A percentile compares a stretch with the other conserved stretches of the same genome.
These are phyloP conservation scores for Alethe castanea DNA, from an alignment of 2,113 vertebrate genomes.

Conservation along the genomic window DNA sequence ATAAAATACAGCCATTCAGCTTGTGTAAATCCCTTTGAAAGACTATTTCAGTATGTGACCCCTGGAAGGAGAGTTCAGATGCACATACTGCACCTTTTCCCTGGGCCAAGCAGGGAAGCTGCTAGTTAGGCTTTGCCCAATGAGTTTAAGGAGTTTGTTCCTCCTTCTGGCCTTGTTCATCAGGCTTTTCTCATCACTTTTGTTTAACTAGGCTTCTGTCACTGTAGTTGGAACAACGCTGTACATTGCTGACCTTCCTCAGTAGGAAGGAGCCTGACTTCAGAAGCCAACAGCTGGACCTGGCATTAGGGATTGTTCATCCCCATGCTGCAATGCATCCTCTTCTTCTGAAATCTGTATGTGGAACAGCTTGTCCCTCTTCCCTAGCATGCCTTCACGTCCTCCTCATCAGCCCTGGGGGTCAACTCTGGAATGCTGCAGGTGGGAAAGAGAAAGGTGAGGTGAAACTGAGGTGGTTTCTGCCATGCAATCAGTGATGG, in stretches of 20 bases:
- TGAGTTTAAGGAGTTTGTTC: neutral
- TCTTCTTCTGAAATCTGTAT: neutral
- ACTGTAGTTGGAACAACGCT: fast-evolving
- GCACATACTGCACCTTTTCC: neutral
- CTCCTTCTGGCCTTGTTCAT: neutral
- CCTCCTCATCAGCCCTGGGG: neutral
- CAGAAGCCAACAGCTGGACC: neutral
- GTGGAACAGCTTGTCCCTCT: neutral
- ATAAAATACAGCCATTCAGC: neutral
- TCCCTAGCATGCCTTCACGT: neutral
- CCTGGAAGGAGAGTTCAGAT: neutral
- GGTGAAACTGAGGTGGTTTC: neutral
- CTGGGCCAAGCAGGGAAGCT: neutral
- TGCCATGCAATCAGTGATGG: neutral
- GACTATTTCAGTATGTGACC: neutral
- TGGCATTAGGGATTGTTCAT: neutral
- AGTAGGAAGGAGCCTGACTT: neutral
- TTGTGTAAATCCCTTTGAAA: neutral
- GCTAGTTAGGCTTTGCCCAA: neutral
- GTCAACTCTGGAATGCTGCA: neutral
- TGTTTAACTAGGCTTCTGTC: neutral
- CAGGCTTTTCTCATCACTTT: neutral
- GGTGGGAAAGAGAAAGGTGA: neutral
- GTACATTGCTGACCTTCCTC: neutral
- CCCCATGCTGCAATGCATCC: neutral